A percentile compares a stretch with the other conserved stretches of the same genome.
These are phyloP conservation scores for Corynorhinus townsendii DNA, from an alignment of 2,113 vertebrate species.

Conservation along the genomic window DNA sequence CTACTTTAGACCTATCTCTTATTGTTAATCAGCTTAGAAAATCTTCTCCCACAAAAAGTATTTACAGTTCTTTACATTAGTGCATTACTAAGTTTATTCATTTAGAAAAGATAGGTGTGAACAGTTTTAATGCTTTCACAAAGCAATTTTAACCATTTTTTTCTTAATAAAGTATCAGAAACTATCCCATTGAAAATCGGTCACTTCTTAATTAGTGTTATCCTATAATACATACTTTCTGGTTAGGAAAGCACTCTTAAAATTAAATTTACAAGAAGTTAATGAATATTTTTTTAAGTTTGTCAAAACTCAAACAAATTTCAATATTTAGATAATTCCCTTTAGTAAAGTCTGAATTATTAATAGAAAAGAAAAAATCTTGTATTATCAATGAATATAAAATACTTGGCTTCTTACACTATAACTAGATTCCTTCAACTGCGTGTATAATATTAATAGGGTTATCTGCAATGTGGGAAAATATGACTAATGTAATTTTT, in stretches of 20 bases:
- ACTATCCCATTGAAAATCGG: neutral
- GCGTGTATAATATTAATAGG: neutral
- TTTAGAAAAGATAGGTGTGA: neutral
- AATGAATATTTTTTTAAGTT: neutral
- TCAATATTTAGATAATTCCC: slow-evolving; percentile 12
- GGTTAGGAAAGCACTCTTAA: slow-evolving; percentile 15
- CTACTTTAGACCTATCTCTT: neutral
- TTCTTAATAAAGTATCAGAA: slow-evolving; percentile 16
- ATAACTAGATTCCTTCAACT: neutral
- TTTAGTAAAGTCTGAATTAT: neutral
- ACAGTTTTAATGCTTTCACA: slow-evolving; percentile 23
- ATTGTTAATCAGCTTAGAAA: neutral
- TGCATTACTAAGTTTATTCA: neutral
- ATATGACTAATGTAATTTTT: neutral
- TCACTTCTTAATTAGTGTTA: neutral
- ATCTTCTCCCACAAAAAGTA: neutral
- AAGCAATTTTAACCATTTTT: slow-evolving; percentile 20
- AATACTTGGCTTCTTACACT: neutral
- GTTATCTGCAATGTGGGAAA: neutral
- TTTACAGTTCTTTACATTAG: neutral
- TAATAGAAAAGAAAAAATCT: neutral
- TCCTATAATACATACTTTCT: neutral
- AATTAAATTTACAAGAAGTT: neutral
- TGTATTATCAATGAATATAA: neutral
- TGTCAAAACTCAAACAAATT: slow-evolving; percentile 47